Base-by-base conservation (phyloP, 2,113 vertebrate species). In the Semicossyphus pulcher region DNA sequence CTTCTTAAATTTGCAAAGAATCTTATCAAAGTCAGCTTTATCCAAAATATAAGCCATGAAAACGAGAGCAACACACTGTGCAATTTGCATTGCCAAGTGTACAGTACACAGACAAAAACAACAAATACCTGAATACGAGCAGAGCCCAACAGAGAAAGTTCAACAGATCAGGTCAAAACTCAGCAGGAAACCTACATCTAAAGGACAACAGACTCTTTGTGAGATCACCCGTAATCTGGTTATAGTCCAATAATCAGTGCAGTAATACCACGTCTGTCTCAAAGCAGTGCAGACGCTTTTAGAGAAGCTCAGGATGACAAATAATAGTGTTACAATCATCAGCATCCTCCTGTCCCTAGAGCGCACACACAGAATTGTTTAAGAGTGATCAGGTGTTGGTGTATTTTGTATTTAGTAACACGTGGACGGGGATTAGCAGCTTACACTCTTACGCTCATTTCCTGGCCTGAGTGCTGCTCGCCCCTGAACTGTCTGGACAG, bases 391-490 rank as follows among this genome's bases (percentile, higher is more conserved):
- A 69, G 67, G 54, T 53, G 48, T 70, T 3, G n/a, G 42, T 48
- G 53, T 42, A n/a, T 79, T 72, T 64, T n/a, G 61, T 62, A 12
- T 79, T 83, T 73, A 56, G 72, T 49, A 66, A 82, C 83, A 64
- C 51, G 34, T 72, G 76, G 56, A 61, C 10, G 60, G 83, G 77
- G 88, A 91, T 93, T 89, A 92, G 71, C 61, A 78, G 79, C 69
- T 90, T 88, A 84, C 10, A 8, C 28, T 80, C 64, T 90, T 88
- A 83, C 11, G 10, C 25, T 80, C 64, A 80, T 74, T 83, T 85
- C 72, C 69, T 80, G 80, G 64, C 36, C 26, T 56, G 41, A 21
- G 45, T n/a, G 28, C 54, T 26, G 23, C 53, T 18, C 70, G 20
- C 34, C 14, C 14, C 20, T 7, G 7, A 10, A 20, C 62, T 37